Evolutionary conservation across 2,888 invertebrate genomes (phyloP).

Genomic region (Geotrupes spiniger): DNA sequence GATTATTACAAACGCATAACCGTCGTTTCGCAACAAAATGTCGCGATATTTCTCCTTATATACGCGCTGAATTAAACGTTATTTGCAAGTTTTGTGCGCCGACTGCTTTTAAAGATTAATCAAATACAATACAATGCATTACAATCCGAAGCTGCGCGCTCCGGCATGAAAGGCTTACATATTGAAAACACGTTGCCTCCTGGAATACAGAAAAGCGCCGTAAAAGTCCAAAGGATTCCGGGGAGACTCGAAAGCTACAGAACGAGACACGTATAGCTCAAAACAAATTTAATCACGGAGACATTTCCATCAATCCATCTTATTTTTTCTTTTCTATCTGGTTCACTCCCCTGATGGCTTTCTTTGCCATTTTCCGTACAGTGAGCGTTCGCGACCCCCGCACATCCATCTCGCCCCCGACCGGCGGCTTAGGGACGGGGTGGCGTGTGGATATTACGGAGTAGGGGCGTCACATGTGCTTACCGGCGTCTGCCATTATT

Average conservation of each 20-base stretch:
- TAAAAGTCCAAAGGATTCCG: slow-evolving; percentile 36
- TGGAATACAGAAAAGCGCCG: slow-evolving; percentile 35
- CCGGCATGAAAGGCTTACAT: slow-evolving; percentile 37
- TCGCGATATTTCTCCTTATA: too few species aligned
- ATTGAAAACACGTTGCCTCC: slow-evolving; percentile 37
- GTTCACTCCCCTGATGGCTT: slow-evolving; percentile 47
- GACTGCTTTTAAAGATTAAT: slow-evolving; percentile 32
- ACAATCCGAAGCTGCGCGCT: slow-evolving; percentile 30
- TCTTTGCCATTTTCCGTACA: slow-evolving; percentile 48
- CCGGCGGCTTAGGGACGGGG: slow-evolving; percentile 27
- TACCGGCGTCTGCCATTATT: slow-evolving; percentile 43
- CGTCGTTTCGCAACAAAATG: too few species aligned
- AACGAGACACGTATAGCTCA: slow-evolving; percentile 47
- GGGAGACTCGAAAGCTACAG: slow-evolving; percentile 35
- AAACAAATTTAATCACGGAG: slow-evolving; percentile 52
- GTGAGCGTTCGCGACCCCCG: slow-evolving; percentile 35
- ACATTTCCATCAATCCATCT: slow-evolving; percentile 52
- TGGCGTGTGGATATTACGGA: slow-evolving; percentile 35
- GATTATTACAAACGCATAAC: too few species aligned
- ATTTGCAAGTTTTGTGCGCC: not conserved
- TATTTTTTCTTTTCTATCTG: slow-evolving; percentile 44
- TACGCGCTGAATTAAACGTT: too few species aligned
- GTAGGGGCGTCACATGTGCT: slow-evolving; percentile 38
- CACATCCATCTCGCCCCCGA: slow-evolving; percentile 29
- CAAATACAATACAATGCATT: slow-evolving; percentile 39